Evolutionary conservation across 2,113 vertebrate genomes (phyloP).

Genomic region (Microtus montanus): DNA sequence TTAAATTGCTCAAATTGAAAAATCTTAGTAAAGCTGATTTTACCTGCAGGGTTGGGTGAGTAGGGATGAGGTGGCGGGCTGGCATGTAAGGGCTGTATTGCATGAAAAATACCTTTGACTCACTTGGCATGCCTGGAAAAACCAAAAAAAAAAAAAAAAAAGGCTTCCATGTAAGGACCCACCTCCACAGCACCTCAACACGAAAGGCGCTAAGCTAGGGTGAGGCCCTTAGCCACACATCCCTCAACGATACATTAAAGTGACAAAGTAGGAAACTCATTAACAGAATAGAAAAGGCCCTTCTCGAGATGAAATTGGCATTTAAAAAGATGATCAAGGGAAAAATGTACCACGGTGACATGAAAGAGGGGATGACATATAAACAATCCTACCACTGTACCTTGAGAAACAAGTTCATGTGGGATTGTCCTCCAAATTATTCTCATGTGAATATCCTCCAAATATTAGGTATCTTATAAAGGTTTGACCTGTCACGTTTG

Average conservation of each 20-base stretch:
- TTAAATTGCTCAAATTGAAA: conserved; percentile 21
- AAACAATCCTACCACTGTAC: neutral
- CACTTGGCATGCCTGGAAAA: neutral
- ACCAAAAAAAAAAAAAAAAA: too few species aligned
- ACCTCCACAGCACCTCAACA: neutral
- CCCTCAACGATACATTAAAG: neutral
- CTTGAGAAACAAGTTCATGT: conserved; percentile 16
- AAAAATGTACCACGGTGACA: neutral
- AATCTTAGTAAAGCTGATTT: conserved; percentile 43
- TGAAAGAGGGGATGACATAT: neutral
- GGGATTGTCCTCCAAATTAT: neutral
- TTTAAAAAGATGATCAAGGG: neutral
- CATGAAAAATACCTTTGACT: conserved; percentile 29
- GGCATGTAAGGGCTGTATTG: neutral
- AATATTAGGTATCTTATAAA: conserved; percentile 15
- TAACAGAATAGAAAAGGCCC: neutral
- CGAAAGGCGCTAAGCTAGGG: neutral
- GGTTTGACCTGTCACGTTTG: neutral
- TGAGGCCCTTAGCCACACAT: neutral
- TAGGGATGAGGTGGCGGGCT: neutral
- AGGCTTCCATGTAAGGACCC: neutral
- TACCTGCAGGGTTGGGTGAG: neutral
- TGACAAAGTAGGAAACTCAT: neutral
- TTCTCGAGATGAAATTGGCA: conserved; percentile 41
- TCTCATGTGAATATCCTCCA: neutral